Base-by-base conservation (phyloP, 2,888 invertebrate species). In the Hirtodrosophila trivittata region DNA sequence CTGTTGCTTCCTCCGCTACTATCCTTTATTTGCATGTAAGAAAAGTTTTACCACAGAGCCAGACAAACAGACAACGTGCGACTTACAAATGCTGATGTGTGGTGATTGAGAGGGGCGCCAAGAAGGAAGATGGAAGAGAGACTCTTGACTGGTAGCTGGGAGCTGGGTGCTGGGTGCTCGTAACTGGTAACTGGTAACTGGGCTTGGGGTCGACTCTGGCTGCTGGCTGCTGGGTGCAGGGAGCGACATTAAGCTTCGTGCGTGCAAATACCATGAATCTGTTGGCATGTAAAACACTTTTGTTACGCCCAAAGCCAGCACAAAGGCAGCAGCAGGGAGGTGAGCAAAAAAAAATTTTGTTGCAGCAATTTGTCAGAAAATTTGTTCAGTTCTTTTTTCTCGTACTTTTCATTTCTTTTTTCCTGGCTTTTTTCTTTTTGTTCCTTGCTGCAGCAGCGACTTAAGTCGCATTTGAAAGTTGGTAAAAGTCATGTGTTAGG, bases 301-400 rank as follows among this genome's bases (percentile, higher is more conserved):
- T 80, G 87, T 86, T 74, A 73, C 80, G 85, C 80, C 87, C 82
- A 72, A 85, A 86, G 87, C 85, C 75, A 63, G 45, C 45, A 47
- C 49, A 56, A 66, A 52, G 43, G 39, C 55, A 46, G 35, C 49
- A 47, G 39, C 55, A 43, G 35, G 21, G 52, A 21, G 52, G 35
- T 47, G 57, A 67, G 47, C 52, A 16, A 13, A 12, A 25, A 59
- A 59, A 68, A 59, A 55, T 52, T 28, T 41, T 84, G 82, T 63
- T 86, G 85, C 85, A 68, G 81, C 82, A 87, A 83, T 83, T 83
- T 83, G 82, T 83, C 82, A 87, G 86, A 78, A 75, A 83, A 86
- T 78, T 86, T 83, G 86, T 71, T 66, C 83, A 71, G 82, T 66
- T 66, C 71, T 62, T 69, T 59, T 62, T 70, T 46, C 38, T 42